Evolutionary conservation across 2,113 vertebrate species (phyloP).

Genomic region (Catharus bicknelli): DNA sequence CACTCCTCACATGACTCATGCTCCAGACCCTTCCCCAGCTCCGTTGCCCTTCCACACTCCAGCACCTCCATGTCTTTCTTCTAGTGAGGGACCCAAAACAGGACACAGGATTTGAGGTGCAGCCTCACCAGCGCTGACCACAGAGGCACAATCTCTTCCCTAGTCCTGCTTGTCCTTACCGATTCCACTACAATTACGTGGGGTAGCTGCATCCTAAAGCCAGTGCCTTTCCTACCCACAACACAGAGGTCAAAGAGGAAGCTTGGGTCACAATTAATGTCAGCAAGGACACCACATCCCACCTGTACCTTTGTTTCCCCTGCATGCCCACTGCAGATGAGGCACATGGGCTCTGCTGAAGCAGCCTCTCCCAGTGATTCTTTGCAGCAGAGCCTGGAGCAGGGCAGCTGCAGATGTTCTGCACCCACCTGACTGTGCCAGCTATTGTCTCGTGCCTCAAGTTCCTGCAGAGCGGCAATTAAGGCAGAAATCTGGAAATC

Average conservation of each 20-base stretch:
- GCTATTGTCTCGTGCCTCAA: background rate
- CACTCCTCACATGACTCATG: background rate
- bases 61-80: background rate
- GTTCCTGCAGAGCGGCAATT: background rate
- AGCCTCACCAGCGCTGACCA: rapidly evolving
- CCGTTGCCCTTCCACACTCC: rapidly evolving
- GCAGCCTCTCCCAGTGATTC: background rate
- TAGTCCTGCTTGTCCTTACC: rapidly evolving
- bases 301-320: background rate
- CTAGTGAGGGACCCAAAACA: background rate
- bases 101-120: rapidly evolving
- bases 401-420: constrained; percentile 40
- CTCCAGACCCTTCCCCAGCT: background rate
- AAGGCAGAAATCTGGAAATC: constrained; percentile 44
- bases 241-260: constrained; percentile 4
- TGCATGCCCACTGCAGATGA: background rate
- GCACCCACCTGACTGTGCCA: background rate
- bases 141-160: rapidly evolving
- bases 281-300: background rate
- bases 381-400: background rate
- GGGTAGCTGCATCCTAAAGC: background rate
- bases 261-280: background rate
- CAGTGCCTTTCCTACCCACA: background rate
- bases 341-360: background rate
- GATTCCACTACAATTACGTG: background rate